Percentiles rank a stretch among this genome's conserved stretches.
Evolutionary conservation across 2,113 vertebrate species (phyloP).

Genomic region (Stomatorhinus ivindoensis): DNA sequence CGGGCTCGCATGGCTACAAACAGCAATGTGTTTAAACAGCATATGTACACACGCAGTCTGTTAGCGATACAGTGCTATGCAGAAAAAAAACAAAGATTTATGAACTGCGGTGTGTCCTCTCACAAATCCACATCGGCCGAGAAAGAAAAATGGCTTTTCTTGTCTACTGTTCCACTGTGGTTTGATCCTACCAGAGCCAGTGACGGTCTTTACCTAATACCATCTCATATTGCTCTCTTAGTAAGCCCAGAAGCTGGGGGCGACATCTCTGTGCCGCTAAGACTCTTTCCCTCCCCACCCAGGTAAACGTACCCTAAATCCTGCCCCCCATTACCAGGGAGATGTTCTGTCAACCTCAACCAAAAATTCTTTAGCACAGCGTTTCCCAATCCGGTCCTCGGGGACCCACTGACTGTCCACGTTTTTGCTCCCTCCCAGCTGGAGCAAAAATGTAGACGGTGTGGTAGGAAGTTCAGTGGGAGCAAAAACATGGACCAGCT

Average conservation of each 20-base stretch:
- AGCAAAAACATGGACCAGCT: background rate
- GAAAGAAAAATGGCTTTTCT: slow-evolving; percentile 1
- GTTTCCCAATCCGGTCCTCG: background rate
- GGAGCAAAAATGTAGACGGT: background rate
- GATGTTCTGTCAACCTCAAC: background rate
- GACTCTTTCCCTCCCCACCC: background rate
- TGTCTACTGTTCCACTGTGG: background rate
- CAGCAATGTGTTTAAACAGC: background rate
- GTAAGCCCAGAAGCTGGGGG: background rate
- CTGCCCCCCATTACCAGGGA: background rate
- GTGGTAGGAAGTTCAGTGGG: background rate
- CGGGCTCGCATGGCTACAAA: background rate
- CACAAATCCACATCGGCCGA: background rate
- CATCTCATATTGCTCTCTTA: background rate
- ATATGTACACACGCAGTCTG: background rate
- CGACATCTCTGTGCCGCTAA: background rate
- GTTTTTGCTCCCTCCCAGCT: background rate
- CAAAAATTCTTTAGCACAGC: background rate
- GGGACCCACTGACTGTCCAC: background rate
- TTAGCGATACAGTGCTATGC: background rate
- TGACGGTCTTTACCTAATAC: background rate
- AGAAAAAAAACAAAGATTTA: background rate
- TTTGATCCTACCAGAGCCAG: background rate
- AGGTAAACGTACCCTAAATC: background rate
- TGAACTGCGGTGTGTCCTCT: background rate